Evolutionary conservation across 2,797 vertebrate species (phyloP).

Genomic region (Ctenochaetus hawaiiensis): DNA sequence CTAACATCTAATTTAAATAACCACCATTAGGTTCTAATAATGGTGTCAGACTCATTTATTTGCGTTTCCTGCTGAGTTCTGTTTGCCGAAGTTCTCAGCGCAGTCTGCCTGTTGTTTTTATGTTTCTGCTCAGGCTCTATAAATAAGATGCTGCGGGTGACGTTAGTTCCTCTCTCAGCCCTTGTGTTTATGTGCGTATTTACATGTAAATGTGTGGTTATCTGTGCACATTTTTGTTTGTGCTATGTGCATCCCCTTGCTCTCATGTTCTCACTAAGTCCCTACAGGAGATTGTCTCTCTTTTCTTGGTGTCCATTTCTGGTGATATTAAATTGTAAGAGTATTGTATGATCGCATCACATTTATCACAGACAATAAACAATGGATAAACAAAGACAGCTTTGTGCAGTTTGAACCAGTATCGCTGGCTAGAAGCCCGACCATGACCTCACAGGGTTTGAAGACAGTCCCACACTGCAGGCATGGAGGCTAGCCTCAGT

Average conservation of each 20-base stretch:
- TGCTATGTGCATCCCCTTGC: not conserved
- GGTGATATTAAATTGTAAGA: conserved; percentile 26
- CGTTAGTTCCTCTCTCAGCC: conserved; percentile 67
- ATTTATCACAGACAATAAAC: conserved; percentile 41
- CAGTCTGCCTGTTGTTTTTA: conserved; percentile 67
- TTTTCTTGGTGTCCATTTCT: conserved; percentile 22
- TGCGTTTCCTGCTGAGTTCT: conserved; percentile 65
- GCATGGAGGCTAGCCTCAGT: not conserved
- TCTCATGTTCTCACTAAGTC: conserved; percentile 24
- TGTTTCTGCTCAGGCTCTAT: conserved; percentile 70
- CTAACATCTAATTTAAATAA: conserved; percentile 48
- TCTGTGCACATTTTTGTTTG: conserved; percentile 2
- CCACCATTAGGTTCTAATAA: conserved; percentile 55
- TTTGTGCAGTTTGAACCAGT: conserved; percentile 41
- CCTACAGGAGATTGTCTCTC: not conserved
- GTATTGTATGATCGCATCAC: conserved; percentile 28
- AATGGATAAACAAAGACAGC: conserved; percentile 49
- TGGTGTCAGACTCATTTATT: conserved; percentile 60
- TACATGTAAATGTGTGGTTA: conserved; percentile 62
- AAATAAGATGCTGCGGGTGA: conserved; percentile 81
- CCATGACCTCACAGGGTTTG: conserved; percentile 25
- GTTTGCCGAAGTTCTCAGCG: conserved; percentile 58
- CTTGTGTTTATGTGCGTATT: conserved; percentile 70
- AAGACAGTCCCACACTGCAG: conserved; percentile 15
- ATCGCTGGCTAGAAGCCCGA: conserved; percentile 21